phyloP scores from a whole-genome alignment of 2,797 vertebrate genomes.

The Streptopelia turtur region DNA sequence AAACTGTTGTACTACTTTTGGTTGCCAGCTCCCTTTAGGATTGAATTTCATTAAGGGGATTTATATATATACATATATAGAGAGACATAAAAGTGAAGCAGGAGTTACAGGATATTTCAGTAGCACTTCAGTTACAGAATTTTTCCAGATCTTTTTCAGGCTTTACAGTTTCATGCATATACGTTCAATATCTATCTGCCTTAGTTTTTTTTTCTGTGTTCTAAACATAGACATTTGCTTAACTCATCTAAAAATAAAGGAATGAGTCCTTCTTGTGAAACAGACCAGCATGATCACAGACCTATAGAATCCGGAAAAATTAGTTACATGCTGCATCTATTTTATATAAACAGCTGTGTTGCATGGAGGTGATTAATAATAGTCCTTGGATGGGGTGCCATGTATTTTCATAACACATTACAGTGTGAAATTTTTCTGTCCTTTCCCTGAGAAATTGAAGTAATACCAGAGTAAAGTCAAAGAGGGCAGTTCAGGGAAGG shows the following conservation, averaged over 20 bases:
- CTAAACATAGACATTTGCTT: slow-evolving; percentile 33
- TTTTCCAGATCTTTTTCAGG: slow-evolving; percentile 7
- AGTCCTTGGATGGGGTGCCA: background rate
- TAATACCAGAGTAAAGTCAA: background rate
- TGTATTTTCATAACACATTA: background rate
- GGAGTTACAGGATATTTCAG: slow-evolving; percentile 11
- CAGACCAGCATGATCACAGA: background rate
- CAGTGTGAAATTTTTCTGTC: background rate
- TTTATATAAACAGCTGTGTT: background rate
- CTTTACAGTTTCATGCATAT: background rate
- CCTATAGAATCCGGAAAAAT: background rate
- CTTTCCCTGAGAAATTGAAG: background rate
- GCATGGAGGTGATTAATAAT: background rate
- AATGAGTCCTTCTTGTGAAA: background rate
- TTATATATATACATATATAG: background rate
- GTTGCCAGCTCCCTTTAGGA: background rate
- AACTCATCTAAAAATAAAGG: slow-evolving; percentile 12
- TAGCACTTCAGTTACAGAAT: background rate
- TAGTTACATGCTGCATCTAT: background rate
- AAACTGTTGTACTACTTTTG: slow-evolving; percentile 19
- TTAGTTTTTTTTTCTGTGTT: background rate
- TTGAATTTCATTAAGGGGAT: slow-evolving; percentile 11
- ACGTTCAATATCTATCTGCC: background rate
- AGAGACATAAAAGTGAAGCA: background rate
- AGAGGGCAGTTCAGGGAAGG: background rate